phyloP scores from a whole-genome alignment of 2,888 invertebrate genomes.

The Cheilosia pagana region DNA sequence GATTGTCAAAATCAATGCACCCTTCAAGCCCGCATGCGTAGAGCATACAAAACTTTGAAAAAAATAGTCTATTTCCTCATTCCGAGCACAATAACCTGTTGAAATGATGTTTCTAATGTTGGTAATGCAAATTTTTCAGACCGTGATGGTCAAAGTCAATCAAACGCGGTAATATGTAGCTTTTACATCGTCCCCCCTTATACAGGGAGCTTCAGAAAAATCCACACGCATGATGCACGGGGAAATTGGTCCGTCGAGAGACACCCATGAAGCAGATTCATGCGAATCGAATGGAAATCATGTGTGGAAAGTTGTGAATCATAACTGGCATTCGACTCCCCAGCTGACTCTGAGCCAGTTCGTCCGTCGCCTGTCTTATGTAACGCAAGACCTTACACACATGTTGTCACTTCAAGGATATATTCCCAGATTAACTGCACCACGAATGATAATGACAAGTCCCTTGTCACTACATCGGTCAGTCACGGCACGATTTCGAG shows the following conservation, averaged over 20 bases:
- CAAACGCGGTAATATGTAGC: slow-evolving; percentile 15
- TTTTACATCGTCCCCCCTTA: slow-evolving; percentile 3
- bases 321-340: not conserved
- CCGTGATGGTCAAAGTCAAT: slow-evolving; percentile 74
- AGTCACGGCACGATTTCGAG: slow-evolving; percentile 59
- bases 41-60: not conserved
- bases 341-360: not conserved
- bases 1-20: slow-evolving; percentile 12
- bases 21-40: not conserved
- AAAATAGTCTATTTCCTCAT: slow-evolving; percentile 18
- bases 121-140: slow-evolving; percentile 66
- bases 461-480: slow-evolving; percentile 34
- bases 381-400: slow-evolving; percentile 29
- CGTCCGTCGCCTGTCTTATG: slow-evolving; percentile 19
- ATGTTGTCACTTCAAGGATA: slow-evolving; percentile 45
- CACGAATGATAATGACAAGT: slow-evolving; percentile 23
- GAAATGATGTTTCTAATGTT: slow-evolving; percentile 22
- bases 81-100: slow-evolving; percentile 33
- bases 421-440: slow-evolving; percentile 28
- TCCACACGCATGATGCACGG: not conserved
- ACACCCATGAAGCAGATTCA: no score
- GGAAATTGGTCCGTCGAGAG: not conserved
- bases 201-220: not conserved
- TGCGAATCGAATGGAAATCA: no score
- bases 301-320: not conserved